A percentile compares a stretch with the other conserved stretches of the same genome.
Conservation (phyloP, 2,888 invertebrate genomes). For the Acleris emargana region DNA sequence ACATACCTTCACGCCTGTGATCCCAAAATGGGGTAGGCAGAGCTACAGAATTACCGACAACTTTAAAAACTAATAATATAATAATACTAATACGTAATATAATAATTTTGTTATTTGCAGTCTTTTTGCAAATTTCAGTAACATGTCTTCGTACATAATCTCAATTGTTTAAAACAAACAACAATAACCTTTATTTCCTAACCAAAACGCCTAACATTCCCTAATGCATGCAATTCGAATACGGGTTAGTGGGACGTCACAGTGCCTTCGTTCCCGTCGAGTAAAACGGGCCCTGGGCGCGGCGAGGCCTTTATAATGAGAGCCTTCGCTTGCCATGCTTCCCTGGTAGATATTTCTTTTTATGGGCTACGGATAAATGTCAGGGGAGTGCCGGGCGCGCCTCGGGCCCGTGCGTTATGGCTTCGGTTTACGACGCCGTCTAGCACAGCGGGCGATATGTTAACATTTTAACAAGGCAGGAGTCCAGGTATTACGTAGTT, state of each 20-base stretch:
- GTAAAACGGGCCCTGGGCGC: conserved; percentile 64
- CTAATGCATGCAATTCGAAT: conserved; percentile 42
- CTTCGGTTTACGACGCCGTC: conserved; percentile 53
- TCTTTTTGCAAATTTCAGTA: no score
- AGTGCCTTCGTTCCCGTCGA: conserved; percentile 39
- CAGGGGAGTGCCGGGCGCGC: conserved; percentile 76
- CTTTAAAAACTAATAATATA: no score
- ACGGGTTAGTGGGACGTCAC: conserved; percentile 71
- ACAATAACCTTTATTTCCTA: no score
- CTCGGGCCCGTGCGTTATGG: conserved; percentile 57
- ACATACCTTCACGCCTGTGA: no score
- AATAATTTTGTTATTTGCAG: no score
- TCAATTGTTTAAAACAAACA: no score
- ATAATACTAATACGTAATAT: no score
- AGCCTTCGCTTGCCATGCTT: conserved; percentile 66
- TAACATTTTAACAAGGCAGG: conserved; percentile 7
- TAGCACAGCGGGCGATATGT: conserved; percentile 6
- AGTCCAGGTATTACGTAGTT: no score
- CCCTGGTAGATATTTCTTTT: conserved; percentile 81
- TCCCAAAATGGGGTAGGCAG: no score
- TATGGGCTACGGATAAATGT: conserved; percentile 80
- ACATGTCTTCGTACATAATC: no score
- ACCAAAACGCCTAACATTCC: not conserved
- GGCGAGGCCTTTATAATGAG: conserved; percentile 74
- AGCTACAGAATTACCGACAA: no score